Evolutionary conservation across 2,888 invertebrate species (phyloP).

Genomic region (Orgyia antiqua): DNA sequence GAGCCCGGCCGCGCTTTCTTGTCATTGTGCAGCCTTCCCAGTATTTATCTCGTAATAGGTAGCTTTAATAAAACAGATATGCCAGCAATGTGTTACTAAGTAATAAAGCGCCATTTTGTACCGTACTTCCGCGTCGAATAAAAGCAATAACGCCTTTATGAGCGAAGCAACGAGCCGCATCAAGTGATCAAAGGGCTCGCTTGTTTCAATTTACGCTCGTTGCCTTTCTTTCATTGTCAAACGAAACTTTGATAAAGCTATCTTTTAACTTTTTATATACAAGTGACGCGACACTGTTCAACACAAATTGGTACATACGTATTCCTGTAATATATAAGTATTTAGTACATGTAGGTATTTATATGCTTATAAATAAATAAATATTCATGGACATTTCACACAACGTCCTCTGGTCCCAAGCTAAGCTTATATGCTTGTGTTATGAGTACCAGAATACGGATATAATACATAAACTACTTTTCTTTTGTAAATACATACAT

Average conservation of each 20-base stretch:
- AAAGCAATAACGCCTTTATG: slow-evolving; percentile 69
- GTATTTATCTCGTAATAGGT: slow-evolving; percentile 67
- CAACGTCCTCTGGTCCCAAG: too few relatives aligned
- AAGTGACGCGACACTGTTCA: too few relatives aligned
- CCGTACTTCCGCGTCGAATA: slow-evolving; percentile 56
- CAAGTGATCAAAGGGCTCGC: slow-evolving; percentile 68
- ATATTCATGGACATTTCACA: too few relatives aligned
- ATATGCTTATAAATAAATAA: too few relatives aligned
- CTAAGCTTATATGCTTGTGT: too few relatives aligned
- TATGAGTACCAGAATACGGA: too few relatives aligned
- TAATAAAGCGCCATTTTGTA: slow-evolving; percentile 77
- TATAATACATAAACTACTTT: too few relatives aligned
- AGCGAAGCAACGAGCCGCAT: slow-evolving; percentile 57
- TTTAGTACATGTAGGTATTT: too few relatives aligned
- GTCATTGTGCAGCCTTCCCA: slow-evolving; percentile 58
- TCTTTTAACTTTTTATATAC: slow-evolving; percentile 41
- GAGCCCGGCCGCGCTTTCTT: slow-evolving; percentile 46
- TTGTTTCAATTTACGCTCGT: slow-evolving; percentile 66
- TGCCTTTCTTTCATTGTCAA: slow-evolving; percentile 59
- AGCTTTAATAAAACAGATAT: slow-evolving; percentile 73
- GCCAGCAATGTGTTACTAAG: slow-evolving; percentile 73
- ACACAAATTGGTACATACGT: too few relatives aligned
- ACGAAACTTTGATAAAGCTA: slow-evolving; percentile 59
- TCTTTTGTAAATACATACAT: too few relatives aligned
- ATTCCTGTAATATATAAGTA: too few relatives aligned